Conservation (phyloP, 2,888 invertebrate genomes). For the Conops quadrifasciatus region DNA sequence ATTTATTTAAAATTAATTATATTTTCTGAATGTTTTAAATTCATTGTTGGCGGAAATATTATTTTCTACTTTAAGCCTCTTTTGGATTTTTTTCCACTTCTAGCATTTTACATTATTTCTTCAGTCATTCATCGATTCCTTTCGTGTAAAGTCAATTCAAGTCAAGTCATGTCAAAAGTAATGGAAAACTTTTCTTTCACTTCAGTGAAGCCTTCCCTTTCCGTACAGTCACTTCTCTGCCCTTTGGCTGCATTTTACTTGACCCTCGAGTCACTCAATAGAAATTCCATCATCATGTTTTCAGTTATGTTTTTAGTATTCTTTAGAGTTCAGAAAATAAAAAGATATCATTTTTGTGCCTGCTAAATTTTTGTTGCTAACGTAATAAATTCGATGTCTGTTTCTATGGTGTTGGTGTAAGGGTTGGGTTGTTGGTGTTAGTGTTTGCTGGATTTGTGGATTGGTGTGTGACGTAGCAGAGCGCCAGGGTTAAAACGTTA, state of each 20-base stretch:
- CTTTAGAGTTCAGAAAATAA: too few species aligned
- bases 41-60: too few species aligned
- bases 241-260: too few species aligned
- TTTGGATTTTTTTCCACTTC: not conserved
- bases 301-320: too few species aligned
- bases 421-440: too few species aligned
- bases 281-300: constrained; percentile 16
- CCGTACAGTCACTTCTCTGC: not conserved
- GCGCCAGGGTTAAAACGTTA: too few species aligned
- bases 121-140: constrained; percentile 23
- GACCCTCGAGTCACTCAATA: constrained; percentile 23
- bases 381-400: not conserved
- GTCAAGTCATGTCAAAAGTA: not conserved
- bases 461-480: too few species aligned
- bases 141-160: constrained; percentile 10
- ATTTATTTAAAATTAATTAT: too few species aligned
- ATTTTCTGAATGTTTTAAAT: too few species aligned
- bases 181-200: constrained; percentile 17
- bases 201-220: not conserved
- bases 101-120: constrained; percentile 5
- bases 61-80: not conserved
- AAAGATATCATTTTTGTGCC: too few species aligned
- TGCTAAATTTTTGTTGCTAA: constrained; percentile 21
- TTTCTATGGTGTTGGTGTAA: too few species aligned
- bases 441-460: not conserved